Conservation (phyloP, 2,888 invertebrate species). For the Thera obeliscata region DNA sequence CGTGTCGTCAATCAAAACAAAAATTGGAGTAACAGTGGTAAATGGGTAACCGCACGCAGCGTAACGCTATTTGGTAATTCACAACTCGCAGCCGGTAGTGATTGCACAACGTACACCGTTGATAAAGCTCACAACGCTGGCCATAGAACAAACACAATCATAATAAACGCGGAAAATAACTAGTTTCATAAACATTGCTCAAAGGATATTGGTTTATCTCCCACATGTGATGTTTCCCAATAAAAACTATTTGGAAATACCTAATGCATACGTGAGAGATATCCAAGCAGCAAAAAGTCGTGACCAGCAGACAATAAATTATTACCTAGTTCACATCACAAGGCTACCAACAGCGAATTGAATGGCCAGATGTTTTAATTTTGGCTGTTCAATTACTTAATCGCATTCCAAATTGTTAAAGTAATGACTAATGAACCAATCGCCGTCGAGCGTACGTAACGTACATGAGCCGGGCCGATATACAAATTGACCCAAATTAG, state of each 20-base stretch:
- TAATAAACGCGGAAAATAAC: constrained; percentile 30
- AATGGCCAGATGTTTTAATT: constrained; percentile 29
- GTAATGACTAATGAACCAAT: constrained; percentile 29
- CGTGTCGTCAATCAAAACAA: constrained; percentile 46
- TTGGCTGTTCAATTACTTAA: constrained; percentile 34
- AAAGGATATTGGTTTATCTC: constrained; percentile 30
- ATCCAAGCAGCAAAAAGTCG: constrained; percentile 20
- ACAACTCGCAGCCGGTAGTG: constrained; percentile 38
- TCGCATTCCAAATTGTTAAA: constrained; percentile 28
- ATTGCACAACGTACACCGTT: constrained; percentile 37
- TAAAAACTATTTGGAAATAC: constrained; percentile 33
- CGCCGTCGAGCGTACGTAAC: constrained; percentile 28
- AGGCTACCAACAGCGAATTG: constrained; percentile 18
- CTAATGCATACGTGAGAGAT: constrained; percentile 23
- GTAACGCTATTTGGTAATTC: constrained; percentile 37
- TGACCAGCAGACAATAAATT: constrained; percentile 21
- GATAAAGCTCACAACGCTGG: constrained; percentile 35
- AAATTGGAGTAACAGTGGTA: constrained; percentile 41
- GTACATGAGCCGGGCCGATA: constrained; percentile 45
- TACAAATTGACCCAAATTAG: constrained; percentile 61
- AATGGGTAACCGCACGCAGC: constrained; percentile 39
- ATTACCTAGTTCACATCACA: constrained; percentile 11
- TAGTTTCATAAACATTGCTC: constrained; percentile 36
- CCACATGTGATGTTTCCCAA: constrained; percentile 9
- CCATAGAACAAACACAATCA: constrained; percentile 25